Conservation (phyloP, 2,888 invertebrate species). For the Rhamphomyia laevipes region DNA sequence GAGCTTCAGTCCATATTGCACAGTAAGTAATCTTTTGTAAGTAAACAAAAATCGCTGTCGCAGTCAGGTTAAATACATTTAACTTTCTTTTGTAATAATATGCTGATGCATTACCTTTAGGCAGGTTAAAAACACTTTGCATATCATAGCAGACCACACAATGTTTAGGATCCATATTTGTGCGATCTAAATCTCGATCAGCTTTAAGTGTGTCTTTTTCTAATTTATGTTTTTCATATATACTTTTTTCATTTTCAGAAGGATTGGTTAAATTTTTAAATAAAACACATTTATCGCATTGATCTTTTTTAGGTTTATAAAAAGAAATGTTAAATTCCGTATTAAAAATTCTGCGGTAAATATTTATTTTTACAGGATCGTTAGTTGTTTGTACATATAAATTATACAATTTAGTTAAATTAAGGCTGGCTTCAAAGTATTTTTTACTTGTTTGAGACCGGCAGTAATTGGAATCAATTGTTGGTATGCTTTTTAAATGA, state of each 20-base stretch:
- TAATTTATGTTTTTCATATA: neutral
- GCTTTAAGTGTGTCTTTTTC: slow-evolving; percentile 1
- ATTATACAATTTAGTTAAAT: neutral
- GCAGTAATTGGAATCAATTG: neutral
- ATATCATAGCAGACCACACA: slow-evolving; percentile 10
- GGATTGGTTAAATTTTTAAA: too few relatives aligned
- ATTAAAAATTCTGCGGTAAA: neutral
- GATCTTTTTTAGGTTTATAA: neutral
- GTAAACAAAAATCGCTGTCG: too few relatives aligned
- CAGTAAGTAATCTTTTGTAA: slow-evolving; percentile 3
- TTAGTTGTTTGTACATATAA: neutral
- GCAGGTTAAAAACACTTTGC: too few relatives aligned
- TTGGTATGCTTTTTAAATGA: neutral
- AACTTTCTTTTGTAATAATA: too few relatives aligned
- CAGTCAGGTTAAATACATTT: too few relatives aligned
- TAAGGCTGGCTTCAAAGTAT: neutral
- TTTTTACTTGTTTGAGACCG: neutral
- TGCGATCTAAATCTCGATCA: neutral
- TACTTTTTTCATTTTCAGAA: neutral
- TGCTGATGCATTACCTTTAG: too few relatives aligned
- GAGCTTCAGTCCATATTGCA: neutral
- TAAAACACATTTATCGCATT: too few relatives aligned
- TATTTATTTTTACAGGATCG: neutral
- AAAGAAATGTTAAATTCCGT: neutral
- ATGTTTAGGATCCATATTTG: neutral